A percentile compares a stretch with the other conserved stretches of the same genome.
These are phyloP conservation scores for Myotis pilosus DNA, from an alignment of 2,797 vertebrate genomes.

Conservation along the genomic window DNA sequence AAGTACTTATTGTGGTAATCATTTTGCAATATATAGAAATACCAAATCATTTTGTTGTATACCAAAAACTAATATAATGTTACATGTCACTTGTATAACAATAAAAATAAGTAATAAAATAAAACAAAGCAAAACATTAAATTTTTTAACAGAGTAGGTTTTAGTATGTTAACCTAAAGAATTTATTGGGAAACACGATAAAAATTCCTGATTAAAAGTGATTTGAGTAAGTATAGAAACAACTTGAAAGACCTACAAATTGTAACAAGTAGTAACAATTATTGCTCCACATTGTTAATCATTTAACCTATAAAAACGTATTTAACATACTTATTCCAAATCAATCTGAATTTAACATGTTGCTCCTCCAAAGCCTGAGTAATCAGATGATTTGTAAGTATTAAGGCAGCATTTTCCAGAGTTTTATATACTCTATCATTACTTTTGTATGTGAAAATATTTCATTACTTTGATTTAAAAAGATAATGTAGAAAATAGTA, in stretches of 20 bases:
- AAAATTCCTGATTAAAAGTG: slow-evolving; percentile 5
- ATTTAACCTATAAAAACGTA: neutral
- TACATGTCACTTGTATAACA: neutral
- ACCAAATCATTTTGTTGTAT: neutral
- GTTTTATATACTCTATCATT: neutral
- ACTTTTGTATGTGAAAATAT: neutral
- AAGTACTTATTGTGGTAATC: neutral
- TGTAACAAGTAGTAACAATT: neutral
- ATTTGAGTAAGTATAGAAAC: neutral
- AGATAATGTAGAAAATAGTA: neutral
- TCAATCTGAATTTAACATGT: slow-evolving; percentile 4
- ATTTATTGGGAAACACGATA: neutral
- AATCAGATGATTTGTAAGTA: neutral
- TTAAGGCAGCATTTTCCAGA: neutral
- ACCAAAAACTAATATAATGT: neutral
- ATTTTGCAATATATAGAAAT: neutral
- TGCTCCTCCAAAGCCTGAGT: neutral
- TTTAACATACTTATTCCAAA: slow-evolving; percentile 5
- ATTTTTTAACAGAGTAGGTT: neutral
- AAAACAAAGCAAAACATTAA: slow-evolving; percentile 4
- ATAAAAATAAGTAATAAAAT: neutral
- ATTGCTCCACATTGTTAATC: neutral
- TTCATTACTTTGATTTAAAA: slow-evolving; percentile 38
- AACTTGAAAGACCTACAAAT: slow-evolving; percentile 1
- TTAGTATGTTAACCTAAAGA: slow-evolving; percentile 9